These are phyloP conservation scores for Trichogramma evanescens DNA, from an alignment of 2,888 invertebrate species.

Conservation along the genomic window DNA sequence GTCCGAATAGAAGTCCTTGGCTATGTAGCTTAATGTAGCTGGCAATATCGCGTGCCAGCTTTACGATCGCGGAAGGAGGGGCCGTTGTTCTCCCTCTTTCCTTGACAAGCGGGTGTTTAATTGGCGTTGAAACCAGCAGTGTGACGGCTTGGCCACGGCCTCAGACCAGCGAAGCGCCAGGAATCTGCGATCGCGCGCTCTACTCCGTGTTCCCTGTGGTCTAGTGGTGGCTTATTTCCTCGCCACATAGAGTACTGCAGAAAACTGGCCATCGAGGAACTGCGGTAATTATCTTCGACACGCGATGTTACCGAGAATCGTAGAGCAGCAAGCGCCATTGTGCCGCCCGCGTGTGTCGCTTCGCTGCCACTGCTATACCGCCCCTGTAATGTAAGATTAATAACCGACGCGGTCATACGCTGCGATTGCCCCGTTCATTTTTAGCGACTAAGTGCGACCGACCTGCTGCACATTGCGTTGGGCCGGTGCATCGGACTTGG, in stretches of 20 bases:
- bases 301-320: constrained; percentile 32
- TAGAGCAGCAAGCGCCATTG: background rate
- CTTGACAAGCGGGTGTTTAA: constrained; percentile 49
- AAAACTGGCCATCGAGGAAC: constrained; percentile 30
- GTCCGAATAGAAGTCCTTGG: background rate
- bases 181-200: constrained; percentile 23
- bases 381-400: too few species aligned
- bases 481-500: too few species aligned
- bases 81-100: constrained; percentile 36
- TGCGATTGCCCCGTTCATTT: too few species aligned
- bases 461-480: too few species aligned
- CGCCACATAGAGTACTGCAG: background rate
- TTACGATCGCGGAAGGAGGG: constrained; percentile 34
- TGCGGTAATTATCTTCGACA: constrained; percentile 43
- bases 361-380: background rate
- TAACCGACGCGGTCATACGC: too few species aligned
- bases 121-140: constrained; percentile 49
- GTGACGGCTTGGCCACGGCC: constrained; percentile 40
- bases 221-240: background rate
- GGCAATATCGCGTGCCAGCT: constrained; percentile 36
- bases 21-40: constrained; percentile 27
- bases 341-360: constrained; percentile 1
- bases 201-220: background rate
- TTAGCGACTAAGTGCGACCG: too few species aligned
- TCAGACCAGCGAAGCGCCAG: constrained; percentile 37